These are phyloP conservation scores for Periphyllus acericola DNA, from an alignment of 2,888 invertebrate species.

Conservation along the genomic window DNA sequence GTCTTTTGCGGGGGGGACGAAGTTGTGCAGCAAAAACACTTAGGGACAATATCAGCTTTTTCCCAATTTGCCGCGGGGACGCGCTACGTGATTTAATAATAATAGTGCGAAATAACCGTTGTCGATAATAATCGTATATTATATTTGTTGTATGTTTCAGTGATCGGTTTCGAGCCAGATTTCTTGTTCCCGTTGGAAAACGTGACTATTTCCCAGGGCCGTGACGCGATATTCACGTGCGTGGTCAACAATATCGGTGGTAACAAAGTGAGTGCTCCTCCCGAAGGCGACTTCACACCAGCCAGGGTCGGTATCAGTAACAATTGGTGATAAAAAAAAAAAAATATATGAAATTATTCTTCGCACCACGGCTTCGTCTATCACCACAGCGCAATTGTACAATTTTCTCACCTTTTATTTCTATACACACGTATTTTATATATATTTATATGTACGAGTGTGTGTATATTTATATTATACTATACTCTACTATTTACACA, in stretches of 20 bases:
- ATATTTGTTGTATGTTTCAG: conserved; percentile 72
- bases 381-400: conserved; percentile 58
- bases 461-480: neutral
- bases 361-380: conserved; percentile 60
- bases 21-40: conserved; percentile 21
- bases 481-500: neutral
- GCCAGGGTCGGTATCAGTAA: conserved; percentile 64
- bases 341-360: conserved; percentile 42
- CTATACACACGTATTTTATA: neutral
- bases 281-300: conserved; percentile 67
- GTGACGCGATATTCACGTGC: conserved; percentile 86
- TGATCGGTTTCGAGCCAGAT: conserved; percentile 81
- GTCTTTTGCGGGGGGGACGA: neutral
- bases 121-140: conserved; percentile 28
- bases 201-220: conserved; percentile 83
- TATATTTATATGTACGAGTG: neutral
- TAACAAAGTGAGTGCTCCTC: conserved; percentile 88
- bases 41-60: conserved; percentile 16
- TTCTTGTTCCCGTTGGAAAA: conserved; percentile 83
- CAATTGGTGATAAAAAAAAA: conserved; percentile 40
- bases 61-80: conserved; percentile 14
- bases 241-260: conserved; percentile 85
- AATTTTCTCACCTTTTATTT: conserved; percentile 30
- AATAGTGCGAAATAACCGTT: neutral
- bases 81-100: conserved; percentile 55